A percentile compares a stretch with the other conserved stretches of the same genome.
Evolutionary conservation across 2,797 vertebrate species (phyloP).

Genomic region (Synaphobranchus kaupii): DNA sequence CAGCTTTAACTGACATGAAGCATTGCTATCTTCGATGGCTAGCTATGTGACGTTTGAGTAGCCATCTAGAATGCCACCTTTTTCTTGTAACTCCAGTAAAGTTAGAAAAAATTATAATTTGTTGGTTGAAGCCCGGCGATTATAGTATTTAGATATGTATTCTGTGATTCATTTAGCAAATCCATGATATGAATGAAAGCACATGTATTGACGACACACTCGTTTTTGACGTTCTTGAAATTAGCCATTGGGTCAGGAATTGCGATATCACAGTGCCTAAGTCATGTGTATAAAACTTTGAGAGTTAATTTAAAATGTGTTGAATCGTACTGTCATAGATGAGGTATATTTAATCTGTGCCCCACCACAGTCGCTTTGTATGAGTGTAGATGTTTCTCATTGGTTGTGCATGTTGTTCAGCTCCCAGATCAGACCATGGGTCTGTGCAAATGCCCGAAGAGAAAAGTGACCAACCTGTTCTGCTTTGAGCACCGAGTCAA

Average conservation of each 20-base stretch:
- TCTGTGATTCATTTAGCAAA: neutral
- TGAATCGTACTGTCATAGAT: neutral
- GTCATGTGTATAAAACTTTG: neutral
- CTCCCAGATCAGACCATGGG: constrained; percentile 73
- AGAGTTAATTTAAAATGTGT: neutral
- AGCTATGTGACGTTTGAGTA: neutral
- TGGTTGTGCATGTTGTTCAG: constrained; percentile 10
- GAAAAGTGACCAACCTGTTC: constrained; percentile 91
- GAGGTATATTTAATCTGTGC: neutral
- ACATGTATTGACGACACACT: neutral
- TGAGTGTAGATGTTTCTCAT: constrained; percentile 20
- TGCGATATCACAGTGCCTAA: neutral
- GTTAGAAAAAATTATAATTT: neutral
- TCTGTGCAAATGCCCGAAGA: constrained; percentile 93
- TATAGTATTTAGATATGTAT: neutral
- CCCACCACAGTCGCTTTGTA: neutral
- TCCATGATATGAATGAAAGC: neutral
- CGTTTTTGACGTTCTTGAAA: neutral
- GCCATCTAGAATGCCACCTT: neutral
- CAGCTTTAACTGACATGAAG: neutral
- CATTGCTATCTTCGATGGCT: neutral
- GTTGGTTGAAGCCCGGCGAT: neutral
- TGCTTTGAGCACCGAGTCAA: constrained; percentile 95
- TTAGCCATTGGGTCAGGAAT: neutral
- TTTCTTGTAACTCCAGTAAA: no score